Evolutionary conservation across 2,113 vertebrate species (phyloP).

Genomic region (Pygoscelis antarcticus): DNA sequence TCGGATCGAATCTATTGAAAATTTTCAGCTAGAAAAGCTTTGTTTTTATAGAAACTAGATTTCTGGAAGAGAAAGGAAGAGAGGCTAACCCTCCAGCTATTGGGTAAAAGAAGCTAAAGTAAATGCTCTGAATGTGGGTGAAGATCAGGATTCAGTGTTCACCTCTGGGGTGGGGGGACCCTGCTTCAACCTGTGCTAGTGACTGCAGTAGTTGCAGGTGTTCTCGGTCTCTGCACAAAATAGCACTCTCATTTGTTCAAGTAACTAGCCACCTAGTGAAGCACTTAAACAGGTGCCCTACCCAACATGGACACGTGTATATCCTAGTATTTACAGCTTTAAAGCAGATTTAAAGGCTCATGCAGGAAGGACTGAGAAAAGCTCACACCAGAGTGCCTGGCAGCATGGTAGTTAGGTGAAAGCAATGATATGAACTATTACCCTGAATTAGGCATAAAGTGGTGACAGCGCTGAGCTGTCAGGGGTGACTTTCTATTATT

Average conservation of each 20-base stretch:
- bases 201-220: background rate
- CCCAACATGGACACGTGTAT: accelerated
- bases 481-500: background rate
- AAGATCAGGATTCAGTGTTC: background rate
- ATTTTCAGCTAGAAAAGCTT: background rate
- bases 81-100: background rate
- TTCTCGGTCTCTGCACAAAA: background rate
- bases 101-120: background rate
- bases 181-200: background rate
- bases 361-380: background rate
- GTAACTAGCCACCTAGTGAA: background rate
- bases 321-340: background rate
- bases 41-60: background rate
- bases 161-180: background rate
- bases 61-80: background rate
- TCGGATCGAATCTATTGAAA: background rate
- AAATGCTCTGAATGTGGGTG: background rate
- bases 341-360: background rate
- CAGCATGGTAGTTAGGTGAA: background rate
- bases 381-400: background rate
- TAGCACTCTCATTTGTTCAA: background rate
- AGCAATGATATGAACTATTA: background rate
- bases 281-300: background rate
- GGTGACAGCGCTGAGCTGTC: background rate
- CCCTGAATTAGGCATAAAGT: background rate